Conservation (phyloP, 2,113 vertebrate species). For the Vireo altiloquus region DNA sequence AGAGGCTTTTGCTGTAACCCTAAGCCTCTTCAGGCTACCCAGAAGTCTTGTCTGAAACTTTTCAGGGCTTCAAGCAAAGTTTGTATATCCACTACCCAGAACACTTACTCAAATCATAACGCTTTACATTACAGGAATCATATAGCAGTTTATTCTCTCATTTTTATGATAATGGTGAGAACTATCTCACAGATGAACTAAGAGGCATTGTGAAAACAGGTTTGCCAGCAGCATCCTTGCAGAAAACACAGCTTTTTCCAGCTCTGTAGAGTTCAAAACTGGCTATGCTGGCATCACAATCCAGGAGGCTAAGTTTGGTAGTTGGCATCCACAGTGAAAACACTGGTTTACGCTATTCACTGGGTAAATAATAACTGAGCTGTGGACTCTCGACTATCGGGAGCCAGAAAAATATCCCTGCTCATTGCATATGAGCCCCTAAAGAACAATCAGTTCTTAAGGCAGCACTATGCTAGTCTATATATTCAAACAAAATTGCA, state of each 20-base stretch:
- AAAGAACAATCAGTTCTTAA: not conserved
- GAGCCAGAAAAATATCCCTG: not conserved
- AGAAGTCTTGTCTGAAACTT: not conserved
- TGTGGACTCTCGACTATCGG: not conserved
- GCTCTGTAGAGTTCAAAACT: not conserved
- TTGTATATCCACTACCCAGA: fast-evolving
- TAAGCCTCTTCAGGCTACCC: not conserved
- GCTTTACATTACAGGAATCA: not conserved
- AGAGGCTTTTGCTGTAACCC: not conserved
- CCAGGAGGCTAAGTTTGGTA: not conserved
- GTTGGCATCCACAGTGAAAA: not conserved
- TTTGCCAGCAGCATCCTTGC: not conserved
- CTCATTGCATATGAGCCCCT: not conserved
- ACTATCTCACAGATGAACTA: not conserved
- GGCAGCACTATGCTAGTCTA: not conserved
- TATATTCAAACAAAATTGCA: not conserved
- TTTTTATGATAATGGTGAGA: not conserved
- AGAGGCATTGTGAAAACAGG: not conserved
- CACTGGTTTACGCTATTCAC: not conserved
- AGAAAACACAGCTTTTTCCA: not conserved
- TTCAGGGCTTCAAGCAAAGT: not conserved
- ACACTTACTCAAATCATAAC: not conserved
- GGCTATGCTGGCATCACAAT: not conserved
- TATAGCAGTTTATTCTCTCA: not conserved
- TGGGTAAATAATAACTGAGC: not conserved